These are phyloP conservation scores for Paramormyrops kingsleyae DNA, from an alignment of 2,113 vertebrate species.

Conservation along the genomic window DNA sequence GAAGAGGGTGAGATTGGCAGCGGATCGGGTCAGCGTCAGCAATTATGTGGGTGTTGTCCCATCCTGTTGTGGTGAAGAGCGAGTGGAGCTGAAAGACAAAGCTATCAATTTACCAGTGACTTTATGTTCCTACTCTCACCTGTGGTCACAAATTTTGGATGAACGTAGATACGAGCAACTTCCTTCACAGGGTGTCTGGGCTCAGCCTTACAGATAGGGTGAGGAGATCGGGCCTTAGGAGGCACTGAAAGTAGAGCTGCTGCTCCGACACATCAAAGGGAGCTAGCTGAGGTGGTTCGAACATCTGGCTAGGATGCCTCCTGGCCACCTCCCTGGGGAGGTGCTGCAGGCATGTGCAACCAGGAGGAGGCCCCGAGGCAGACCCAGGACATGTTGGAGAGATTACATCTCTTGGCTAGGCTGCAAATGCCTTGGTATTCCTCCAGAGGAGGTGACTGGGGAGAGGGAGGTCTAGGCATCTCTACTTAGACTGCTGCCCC, in stretches of 20 bases:
- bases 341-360: neutral
- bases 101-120: neutral
- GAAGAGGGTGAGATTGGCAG: neutral
- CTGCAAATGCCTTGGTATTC: neutral
- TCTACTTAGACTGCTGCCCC: neutral
- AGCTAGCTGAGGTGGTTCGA: neutral
- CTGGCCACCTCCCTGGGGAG: neutral
- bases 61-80: neutral
- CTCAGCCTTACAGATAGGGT: neutral
- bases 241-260: neutral
- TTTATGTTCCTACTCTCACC: neutral
- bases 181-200: neutral
- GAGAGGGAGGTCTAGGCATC: neutral
- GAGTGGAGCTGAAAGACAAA: neutral
- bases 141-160: neutral
- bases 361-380: neutral
- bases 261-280: neutral
- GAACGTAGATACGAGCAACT: neutral
- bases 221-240: neutral
- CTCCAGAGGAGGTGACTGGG: neutral
- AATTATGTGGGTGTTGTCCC: neutral
- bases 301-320: neutral
- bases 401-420: neutral
- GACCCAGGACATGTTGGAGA: neutral
- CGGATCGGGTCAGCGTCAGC: neutral